Base-by-base conservation (phyloP, 2,797 vertebrate genomes). In the Peromyscus eremicus region DNA sequence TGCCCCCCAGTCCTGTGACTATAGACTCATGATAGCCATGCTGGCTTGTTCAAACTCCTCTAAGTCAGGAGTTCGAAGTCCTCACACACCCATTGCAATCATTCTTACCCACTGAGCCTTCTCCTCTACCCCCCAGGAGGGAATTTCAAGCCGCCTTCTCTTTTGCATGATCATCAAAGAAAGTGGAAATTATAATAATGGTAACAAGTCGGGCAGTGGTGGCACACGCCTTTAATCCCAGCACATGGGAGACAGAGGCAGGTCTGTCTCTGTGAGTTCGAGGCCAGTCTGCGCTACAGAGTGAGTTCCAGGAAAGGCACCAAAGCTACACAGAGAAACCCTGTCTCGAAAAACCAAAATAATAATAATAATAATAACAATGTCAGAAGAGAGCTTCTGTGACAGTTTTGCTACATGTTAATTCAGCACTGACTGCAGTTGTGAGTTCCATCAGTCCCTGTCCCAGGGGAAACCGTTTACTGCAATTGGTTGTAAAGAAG, bases 401-500 rank as follows among this genome's bases (percentile, higher is more conserved):
- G 91, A 88, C 64, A 83, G 52, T 92, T 95, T 96, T 86, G 73
- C 64, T 96, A n/a, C 87, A 17, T 66, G 83, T 89, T 91, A 91
- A 96, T 94, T 97, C 52, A 68, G 73, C 96, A 92, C 81, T 83
- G 91, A 94, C 94, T 89, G 71, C 52, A 86, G 3, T 66, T 97
- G 90, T 96, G 62, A 84, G 88, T 83, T 95, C 70, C 21, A 64
- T 91, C 77, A 89, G 32, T 49, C 57, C 88, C 16, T 70, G 68
- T 75, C 89, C 77, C 85, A 14, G 27, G 91, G 49, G 89, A 96
- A 95, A 90, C 46, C 75, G 0, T 83, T 96, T n/a, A 93, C 40
- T 83, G 37, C 25, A 86, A 17, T 14, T 66, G 73, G n/a, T 86
- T 92, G 82, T 85, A 46, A 66, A 43, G 81, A 91, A 90, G 90